phyloP scores from a whole-genome alignment of 2,113 vertebrate genomes.

The Nycticebus coucang region DNA sequence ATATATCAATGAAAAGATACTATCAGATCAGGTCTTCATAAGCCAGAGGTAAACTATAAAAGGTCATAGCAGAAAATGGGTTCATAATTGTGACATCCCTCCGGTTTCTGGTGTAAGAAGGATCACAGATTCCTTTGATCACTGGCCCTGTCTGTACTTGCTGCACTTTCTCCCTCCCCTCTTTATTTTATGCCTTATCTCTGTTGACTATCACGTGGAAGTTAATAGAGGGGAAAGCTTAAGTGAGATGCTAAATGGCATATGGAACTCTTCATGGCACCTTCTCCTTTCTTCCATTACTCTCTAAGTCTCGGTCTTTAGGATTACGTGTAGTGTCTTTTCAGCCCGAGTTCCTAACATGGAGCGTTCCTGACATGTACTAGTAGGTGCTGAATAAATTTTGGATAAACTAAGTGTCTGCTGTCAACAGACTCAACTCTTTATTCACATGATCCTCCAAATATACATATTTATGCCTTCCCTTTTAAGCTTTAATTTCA shows the following conservation, averaged over 20 bases:
- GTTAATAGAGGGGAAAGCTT: background rate
- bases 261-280: background rate
- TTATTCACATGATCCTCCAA: background rate
- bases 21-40: background rate
- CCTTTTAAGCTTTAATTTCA: background rate
- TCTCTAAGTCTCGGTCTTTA: background rate
- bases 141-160: background rate
- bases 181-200: background rate
- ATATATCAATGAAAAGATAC: background rate
- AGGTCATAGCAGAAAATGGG: background rate
- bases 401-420: background rate
- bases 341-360: slow-evolving; percentile 5
- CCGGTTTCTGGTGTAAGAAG: background rate
- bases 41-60: slow-evolving; percentile 38
- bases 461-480: background rate
- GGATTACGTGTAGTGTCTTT: background rate
- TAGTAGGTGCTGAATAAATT: background rate
- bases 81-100: background rate
- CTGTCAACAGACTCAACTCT: background rate
- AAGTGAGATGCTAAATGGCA: background rate
- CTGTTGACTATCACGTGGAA: background rate
- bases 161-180: background rate
- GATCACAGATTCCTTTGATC: background rate
- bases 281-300: background rate
- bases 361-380: background rate